Base-by-base conservation (phyloP, 2,888 invertebrate genomes). In the Dynastes maya region DNA sequence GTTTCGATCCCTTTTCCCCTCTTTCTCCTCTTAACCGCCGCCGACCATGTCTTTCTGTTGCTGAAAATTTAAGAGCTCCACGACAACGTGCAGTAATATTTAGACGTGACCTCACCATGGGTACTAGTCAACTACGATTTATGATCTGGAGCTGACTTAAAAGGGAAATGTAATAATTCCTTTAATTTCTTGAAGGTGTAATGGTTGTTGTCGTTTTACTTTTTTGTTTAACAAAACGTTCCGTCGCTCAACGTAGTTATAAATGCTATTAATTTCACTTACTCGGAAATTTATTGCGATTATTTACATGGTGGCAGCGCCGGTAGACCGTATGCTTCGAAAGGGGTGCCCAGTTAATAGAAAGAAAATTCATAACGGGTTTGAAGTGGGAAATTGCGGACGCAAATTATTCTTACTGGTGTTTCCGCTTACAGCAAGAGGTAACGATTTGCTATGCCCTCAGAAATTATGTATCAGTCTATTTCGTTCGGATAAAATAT, bases 261-360 rank as follows among this genome's bases (percentile, higher is more conserved):
- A 40, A 58, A 51, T 27, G 72, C 64, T 53, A 78, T 78, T 78
- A 71, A 78, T 72, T 78, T 78, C 37, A 72, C 72, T 64, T 78
- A 72, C 72, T 71, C 40, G 32, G 37, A 71, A 64, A 78, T 72
- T 78, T 78, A 78, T 64, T 40, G 51, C 78, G 65, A 71, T 67
- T 67, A 76, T 49, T 55, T 76, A 67, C 29, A 49, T 16, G n/a
- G n/a, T 22, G 32, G 16, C 29, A 32, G 53, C 27, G 51, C 64
- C n/a, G 16, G 37, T 64, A 16, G 27, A 45, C 9, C 27, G 49
- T 45, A 67, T 51, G 49, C 2, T 32, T 11, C 32, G 32, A n/a
- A 53, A 53, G 16, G 5, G 16, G 53, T 53, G n/a, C 13, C 53
- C 13, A 16, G 5, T 53, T n/a, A 53, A n/a, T 53, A 16, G 13